A percentile compares a stretch with the other conserved stretches of the same genome.
phyloP scores from a whole-genome alignment of 64 coral and sea anemone genomes.

The Pachyseris speciosa region DNA sequence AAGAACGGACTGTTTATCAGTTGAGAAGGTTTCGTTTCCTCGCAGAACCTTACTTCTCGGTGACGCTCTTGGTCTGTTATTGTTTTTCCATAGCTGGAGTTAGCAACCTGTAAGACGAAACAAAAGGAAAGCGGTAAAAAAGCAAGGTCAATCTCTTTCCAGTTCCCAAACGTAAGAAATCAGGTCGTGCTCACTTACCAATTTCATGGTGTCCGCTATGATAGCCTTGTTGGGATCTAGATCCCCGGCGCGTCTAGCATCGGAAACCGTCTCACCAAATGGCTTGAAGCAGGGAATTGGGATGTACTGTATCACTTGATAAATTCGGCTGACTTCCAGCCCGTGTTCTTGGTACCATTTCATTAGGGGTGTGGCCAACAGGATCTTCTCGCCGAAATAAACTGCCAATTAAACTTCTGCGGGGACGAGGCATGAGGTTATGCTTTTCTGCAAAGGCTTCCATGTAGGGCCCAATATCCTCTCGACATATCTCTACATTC shows the following conservation, averaged over 20 bases:
- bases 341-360: slow-evolving; percentile 55
- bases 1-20: neutral
- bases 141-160: too few species aligned
- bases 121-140: too few species aligned
- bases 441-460: slow-evolving; percentile 44
- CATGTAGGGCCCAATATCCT: slow-evolving; percentile 54
- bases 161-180: too few species aligned
- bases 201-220: slow-evolving; percentile 47
- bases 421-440: slow-evolving; percentile 18
- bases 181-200: too few species aligned
- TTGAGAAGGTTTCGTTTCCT: neutral
- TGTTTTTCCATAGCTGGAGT: neutral
- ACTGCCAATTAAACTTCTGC: slow-evolving; percentile 55
- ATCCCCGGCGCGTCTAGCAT: slow-evolving; percentile 47
- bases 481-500: slow-evolving; percentile 35
- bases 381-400: slow-evolving; percentile 56
- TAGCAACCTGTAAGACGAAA: too few species aligned
- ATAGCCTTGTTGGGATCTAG: slow-evolving; percentile 15
- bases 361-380: slow-evolving; percentile 30
- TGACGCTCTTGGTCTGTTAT: slow-evolving; percentile 10
- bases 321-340: slow-evolving; percentile 9
- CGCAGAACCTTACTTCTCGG: neutral
- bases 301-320: slow-evolving; percentile 44
- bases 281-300: slow-evolving; percentile 33
- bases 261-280: slow-evolving; percentile 42